These are phyloP conservation scores for Merluccius polli DNA, from an alignment of 2,797 vertebrate genomes.

Conservation along the genomic window DNA sequence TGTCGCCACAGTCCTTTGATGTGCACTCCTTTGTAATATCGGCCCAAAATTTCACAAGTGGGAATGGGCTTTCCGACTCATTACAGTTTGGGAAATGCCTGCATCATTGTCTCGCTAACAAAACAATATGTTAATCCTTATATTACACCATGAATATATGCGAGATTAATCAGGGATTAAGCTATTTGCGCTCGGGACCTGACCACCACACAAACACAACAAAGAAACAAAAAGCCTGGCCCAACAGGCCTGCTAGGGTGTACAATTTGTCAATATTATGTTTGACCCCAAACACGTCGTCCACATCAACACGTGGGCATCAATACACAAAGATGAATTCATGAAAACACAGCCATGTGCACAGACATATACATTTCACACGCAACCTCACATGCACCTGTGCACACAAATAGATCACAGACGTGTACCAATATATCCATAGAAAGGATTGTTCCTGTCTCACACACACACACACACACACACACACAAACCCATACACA, in stretches of 20 bases:
- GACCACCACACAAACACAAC: constrained; percentile 43
- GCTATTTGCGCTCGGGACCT: constrained; percentile 47
- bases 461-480: background rate
- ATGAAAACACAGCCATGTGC: too few relatives aligned
- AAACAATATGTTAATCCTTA: constrained; percentile 66
- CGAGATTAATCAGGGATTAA: constrained; percentile 64
- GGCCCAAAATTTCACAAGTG: constrained; percentile 58
- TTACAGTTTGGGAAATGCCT: constrained; percentile 44
- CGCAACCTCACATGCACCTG: background rate
- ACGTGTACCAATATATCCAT: constrained; percentile 15
- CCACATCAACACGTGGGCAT: background rate
- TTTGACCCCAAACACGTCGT: background rate
- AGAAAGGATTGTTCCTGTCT: background rate
- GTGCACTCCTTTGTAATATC: constrained; percentile 58
- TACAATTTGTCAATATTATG: background rate
- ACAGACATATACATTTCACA: background rate
- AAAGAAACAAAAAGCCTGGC: constrained; percentile 25
- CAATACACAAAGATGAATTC: background rate
- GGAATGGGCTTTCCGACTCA: constrained; percentile 33
- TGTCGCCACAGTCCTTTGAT: constrained; percentile 60
- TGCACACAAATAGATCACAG: background rate
- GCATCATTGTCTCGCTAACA: constrained; percentile 60
- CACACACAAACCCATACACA: constrained; percentile 19
- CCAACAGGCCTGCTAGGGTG: background rate
- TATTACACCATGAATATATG: constrained; percentile 53